Conservation (phyloP, 2,113 vertebrate genomes). For the Coracopsis vasa region DNA sequence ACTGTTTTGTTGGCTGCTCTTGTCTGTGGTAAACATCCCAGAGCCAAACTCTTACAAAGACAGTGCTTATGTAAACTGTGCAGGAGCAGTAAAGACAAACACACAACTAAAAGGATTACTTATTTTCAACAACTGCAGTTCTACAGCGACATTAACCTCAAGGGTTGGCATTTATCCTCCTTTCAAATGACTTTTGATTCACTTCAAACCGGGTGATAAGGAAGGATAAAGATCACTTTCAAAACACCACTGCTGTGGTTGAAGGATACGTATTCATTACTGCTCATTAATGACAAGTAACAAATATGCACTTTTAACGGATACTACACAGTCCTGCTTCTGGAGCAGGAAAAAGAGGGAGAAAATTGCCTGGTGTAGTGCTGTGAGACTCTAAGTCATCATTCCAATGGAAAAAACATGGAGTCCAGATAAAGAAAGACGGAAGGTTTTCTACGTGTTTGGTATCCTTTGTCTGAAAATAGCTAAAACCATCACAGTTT, state of each 20-base stretch:
- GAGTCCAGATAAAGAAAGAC: neutral
- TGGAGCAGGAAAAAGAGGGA: neutral
- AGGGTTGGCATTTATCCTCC: neutral
- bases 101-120: neutral
- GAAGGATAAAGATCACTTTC: neutral
- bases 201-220: neutral
- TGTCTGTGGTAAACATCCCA: neutral
- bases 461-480: neutral
- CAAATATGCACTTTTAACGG: neutral
- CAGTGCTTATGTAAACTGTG: neutral
- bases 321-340: neutral
- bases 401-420: neutral
- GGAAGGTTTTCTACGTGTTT: accelerated
- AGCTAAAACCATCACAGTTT: neutral
- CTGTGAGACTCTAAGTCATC: neutral
- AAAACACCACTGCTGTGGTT: neutral
- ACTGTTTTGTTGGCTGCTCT: neutral
- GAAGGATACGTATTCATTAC: neutral
- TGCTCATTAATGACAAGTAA: neutral
- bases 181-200: neutral
- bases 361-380: neutral
- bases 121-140: neutral
- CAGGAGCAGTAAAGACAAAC: neutral
- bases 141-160: neutral
- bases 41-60: neutral